These are phyloP conservation scores for Argyresthia goedartella DNA, from an alignment of 2,888 invertebrate species.

Conservation along the genomic window DNA sequence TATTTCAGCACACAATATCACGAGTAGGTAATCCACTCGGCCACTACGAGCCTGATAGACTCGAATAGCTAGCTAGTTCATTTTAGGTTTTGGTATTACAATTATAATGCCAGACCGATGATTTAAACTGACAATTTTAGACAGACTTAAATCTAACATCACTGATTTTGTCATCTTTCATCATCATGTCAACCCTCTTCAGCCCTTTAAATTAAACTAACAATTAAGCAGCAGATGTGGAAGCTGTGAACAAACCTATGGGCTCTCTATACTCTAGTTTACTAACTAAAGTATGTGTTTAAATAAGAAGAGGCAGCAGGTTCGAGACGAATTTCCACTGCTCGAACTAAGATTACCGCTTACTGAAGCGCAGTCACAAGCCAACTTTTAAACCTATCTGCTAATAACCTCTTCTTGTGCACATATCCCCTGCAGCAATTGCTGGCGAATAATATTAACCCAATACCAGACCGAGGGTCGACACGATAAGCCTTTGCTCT, in stretches of 20 bases:
- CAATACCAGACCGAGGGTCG: neutral
- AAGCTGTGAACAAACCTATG: too few species aligned
- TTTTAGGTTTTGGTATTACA: neutral
- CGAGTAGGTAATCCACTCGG: neutral
- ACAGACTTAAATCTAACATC: too few species aligned
- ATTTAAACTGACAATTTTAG: too few species aligned
- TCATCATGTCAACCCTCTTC: too few species aligned
- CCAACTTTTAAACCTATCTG: constrained; percentile 26
- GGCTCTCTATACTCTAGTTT: too few species aligned
- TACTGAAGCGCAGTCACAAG: constrained; percentile 17
- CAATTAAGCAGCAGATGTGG: too few species aligned
- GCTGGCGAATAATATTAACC: constrained; percentile 24
- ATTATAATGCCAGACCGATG: too few species aligned
- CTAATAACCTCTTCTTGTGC: constrained; percentile 26
- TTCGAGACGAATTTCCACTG: constrained; percentile 30
- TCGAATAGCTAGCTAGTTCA: neutral
- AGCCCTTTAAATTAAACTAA: too few species aligned
- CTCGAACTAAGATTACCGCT: constrained; percentile 1
- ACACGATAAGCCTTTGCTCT: constrained; percentile 25
- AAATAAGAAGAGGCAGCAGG: constrained; percentile 29
- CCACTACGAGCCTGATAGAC: neutral
- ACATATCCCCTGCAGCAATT: constrained; percentile 31
- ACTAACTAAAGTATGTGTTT: too few species aligned
- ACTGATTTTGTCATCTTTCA: too few species aligned
- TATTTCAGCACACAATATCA: too few species aligned